Base-by-base conservation (phyloP, 2,113 vertebrate genomes). In the Salvelinus fontinalis region DNA sequence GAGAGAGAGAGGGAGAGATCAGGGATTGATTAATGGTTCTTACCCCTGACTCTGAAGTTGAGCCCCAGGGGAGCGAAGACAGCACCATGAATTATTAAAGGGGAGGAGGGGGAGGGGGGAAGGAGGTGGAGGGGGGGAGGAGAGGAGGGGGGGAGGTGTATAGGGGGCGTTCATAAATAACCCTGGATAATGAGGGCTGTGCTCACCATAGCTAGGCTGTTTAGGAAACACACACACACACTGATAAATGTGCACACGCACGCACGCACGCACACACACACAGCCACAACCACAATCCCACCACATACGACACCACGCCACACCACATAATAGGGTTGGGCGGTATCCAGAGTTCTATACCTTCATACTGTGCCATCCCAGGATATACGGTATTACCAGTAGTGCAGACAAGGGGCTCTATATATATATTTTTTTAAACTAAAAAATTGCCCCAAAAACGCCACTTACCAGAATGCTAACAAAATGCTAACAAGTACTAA, bases 41-140 rank as follows among this genome's bases (percentile, higher is more conserved):
- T 83, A 83, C 84, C 81, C 87, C 83, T 71, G 89, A 91, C 83
- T 89, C 85, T 77, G 84, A 86, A 89, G 88, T 88, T 77, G 84
- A 84, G 81, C 87, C 89, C 85, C 82, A 59, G 88, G 88, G 93
- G 92, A 81, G 85, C 89, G 84, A 71, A 87, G 87, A 85, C 73
- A 87, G 87, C 74, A 67, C 68, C 82, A 88, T 95, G 92, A 93
- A 94, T 94, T 94, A 94, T 94, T 95, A 92, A 95, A 90, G 84
- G 83, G 82, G 0, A 3, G 87, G 72, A 59, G 20, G 62, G 62
- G 27, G 22, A 67, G 3, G 27, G n/a, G 16, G 27, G 72, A 0
- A 5, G 68, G 68, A 59, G 20, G 62, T 20, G 72, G 1, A 5
- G 68, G 71, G 20, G 62, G 27, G 72, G 1, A 5, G 68, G 71